phyloP scores from a whole-genome alignment of 1,140 invertebrate genomes.

The Theocolax elegans region DNA sequence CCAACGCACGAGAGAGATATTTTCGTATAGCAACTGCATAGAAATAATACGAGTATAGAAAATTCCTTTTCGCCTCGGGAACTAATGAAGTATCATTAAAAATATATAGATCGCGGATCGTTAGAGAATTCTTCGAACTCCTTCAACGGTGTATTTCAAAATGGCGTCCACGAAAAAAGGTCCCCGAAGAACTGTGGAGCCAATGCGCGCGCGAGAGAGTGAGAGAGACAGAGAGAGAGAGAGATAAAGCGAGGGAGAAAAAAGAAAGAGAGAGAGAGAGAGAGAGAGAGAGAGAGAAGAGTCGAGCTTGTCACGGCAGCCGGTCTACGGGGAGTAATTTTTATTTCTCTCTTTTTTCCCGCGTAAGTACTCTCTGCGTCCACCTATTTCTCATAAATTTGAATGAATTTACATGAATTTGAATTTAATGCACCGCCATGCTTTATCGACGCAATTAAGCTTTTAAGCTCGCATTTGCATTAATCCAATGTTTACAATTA shows the following conservation, averaged over 20 bases:
- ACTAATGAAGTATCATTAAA: conserved; percentile 43
- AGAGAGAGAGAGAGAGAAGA: conserved; percentile 3
- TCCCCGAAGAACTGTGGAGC: conserved; percentile 12
- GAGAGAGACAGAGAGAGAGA: conserved; percentile 16
- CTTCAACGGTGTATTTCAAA: conserved; percentile 56
- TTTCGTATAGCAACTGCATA: not conserved
- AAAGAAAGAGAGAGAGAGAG: conserved; percentile 37
- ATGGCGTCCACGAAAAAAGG: conserved; percentile 63
- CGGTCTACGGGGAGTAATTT: conserved; percentile 67
- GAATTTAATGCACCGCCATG: conserved; percentile 67
- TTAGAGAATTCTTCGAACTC: conserved; percentile 45
- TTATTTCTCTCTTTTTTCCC: conserved; percentile 64
- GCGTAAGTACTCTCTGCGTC: conserved; percentile 64
- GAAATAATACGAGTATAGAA: conserved; percentile 3
- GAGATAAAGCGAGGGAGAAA: conserved; percentile 43
- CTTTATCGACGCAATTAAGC: conserved; percentile 70
- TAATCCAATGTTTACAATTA: conserved; percentile 71
- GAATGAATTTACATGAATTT: conserved; percentile 70
- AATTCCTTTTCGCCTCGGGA: conserved; percentile 32
- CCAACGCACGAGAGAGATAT: too few relatives aligned
- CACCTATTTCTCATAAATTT: conserved; percentile 70
- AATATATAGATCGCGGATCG: conserved; percentile 38
- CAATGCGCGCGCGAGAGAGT: not conserved
- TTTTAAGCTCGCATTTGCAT: conserved; percentile 70
- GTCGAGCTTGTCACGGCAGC: conserved; percentile 59